A percentile compares a stretch with the other conserved stretches of the same genome.
Conservation (phyloP, 35 echinoderm and acorn worm genomes). For the Apostichopus parvimensis region DNA sequence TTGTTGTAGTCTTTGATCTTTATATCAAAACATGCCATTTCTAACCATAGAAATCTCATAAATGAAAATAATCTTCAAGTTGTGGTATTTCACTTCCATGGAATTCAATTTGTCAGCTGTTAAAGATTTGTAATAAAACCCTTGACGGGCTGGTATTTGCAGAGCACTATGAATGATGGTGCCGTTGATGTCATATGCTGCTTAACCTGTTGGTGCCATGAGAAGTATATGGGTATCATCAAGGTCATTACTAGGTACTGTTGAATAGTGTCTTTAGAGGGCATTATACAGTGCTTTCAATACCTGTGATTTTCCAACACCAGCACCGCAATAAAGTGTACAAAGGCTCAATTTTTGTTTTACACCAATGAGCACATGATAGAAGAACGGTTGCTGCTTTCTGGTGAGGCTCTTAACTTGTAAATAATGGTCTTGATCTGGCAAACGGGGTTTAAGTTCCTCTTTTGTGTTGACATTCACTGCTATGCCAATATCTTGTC, state of each 20-base stretch:
- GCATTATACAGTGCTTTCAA: slow-evolving; percentile 42
- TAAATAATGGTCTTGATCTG: slow-evolving; percentile 13
- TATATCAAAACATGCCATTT: slow-evolving; percentile 32
- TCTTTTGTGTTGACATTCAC: slow-evolving; percentile 46
- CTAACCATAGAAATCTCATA: slow-evolving; percentile 63
- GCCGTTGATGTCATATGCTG: slow-evolving; percentile 55
- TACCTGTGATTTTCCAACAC: slow-evolving; percentile 63
- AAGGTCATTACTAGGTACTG: not conserved
- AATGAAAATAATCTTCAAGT: slow-evolving; percentile 49
- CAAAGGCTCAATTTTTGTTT: slow-evolving; percentile 20
- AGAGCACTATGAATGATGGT: slow-evolving; percentile 58
- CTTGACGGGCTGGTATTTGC: slow-evolving; percentile 22
- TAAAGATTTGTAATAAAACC: slow-evolving; percentile 11
- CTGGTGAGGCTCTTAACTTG: slow-evolving; percentile 28
- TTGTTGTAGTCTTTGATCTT: slow-evolving; percentile 36
- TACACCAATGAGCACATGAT: slow-evolving; percentile 33
- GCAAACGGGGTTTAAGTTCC: slow-evolving; percentile 13
- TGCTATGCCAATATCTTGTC: slow-evolving; percentile 54
- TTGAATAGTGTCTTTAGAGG: slow-evolving; percentile 26
- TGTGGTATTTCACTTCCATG: slow-evolving; percentile 29
- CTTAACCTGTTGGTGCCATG: slow-evolving; percentile 62
- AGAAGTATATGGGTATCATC: no score
- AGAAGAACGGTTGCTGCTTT: slow-evolving; percentile 56
- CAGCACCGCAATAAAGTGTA: slow-evolving; percentile 56
- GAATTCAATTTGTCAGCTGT: slow-evolving; percentile 17